Evolutionary conservation across 2,113 vertebrate species (phyloP), one percentile per base, ranked within the genome.

Genomic region (Xerus inauris): DNA sequence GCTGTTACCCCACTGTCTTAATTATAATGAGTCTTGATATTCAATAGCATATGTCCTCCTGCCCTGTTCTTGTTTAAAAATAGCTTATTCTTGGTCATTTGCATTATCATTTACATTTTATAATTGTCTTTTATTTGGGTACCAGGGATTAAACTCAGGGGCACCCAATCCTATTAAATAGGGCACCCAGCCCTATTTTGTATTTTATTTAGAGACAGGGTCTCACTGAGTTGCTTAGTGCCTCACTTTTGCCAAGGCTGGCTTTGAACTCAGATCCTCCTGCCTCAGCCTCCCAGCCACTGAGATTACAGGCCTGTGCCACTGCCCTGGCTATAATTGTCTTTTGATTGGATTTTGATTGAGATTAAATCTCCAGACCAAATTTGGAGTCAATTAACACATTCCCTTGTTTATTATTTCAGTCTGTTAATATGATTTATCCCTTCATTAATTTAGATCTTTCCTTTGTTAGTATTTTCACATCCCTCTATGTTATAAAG

Each of bases 31-130:
- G 62, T 83, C 38, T 86, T 57, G 32, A 35, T 71, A 76, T n/a
- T n/a, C 19, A 16, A 40, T 30, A 38, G 42, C 42, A 1, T 28
- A 17, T 49, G 38, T 54, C 42, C 30, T 91, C 45, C 8, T 49
- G 51, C 72, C 81, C 94, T 91, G 81, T 75, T 91, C 73, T 93
- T 84, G 88, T 69, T 62, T 94, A 91, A 95, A 59, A 69, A 75
- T 57, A 90, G 38, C 28, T 92, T 92, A 79, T 96, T 84, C 16
- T 79, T 92, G 87, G 14, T 22, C 35, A n/a, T 79, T 95, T 92
- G 28, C 19, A 80, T 90, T 94, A 80, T 24, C 32, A 1, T 35
- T 71, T 65, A 79, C 5, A 80, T 89, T 92, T 94, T 90, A 75
- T 91, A 95, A 71, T 75, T 12, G 57, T 71, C 62, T 51, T 94